Percentiles rank a stretch among this genome's conserved stretches.
phyloP scores from a whole-genome alignment of 1,140 invertebrate species.

The Chionoecetes opilio region DNA sequence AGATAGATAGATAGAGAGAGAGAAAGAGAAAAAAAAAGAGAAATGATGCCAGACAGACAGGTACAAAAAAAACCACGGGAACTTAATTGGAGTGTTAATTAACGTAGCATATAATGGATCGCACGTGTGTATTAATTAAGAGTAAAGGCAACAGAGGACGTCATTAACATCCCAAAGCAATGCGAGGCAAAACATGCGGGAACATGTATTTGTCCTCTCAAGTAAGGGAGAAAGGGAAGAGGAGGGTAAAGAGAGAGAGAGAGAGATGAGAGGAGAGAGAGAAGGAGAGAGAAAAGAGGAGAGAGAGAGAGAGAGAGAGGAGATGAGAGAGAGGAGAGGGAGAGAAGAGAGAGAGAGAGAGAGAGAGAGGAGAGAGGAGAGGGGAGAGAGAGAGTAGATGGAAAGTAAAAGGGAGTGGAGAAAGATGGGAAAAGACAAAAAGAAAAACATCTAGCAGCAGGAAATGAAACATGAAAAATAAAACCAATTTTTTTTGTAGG shows the following conservation, averaged over 20 bases:
- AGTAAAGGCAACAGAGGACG: no score
- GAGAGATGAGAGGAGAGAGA: background rate
- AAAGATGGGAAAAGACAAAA: background rate
- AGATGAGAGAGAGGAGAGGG: background rate
- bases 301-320: background rate
- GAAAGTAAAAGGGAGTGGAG: no score
- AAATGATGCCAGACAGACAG: no score
- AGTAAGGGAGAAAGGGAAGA: background rate
- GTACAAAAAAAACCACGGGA: no score
- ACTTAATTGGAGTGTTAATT: no score
- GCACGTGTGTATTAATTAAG: no score
- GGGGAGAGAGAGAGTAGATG: background rate
- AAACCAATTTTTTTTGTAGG: no score
- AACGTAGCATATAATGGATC: no score
- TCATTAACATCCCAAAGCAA: no score
- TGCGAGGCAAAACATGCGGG: background rate
- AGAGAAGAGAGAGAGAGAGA: conserved; percentile 44
- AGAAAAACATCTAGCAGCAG: background rate
- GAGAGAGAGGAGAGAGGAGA: conserved; percentile 39
- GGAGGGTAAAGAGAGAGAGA: background rate
- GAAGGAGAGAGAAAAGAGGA: no score
- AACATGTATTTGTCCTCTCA: no score
- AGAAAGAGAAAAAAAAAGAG: background rate
- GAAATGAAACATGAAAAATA: background rate
- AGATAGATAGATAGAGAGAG: background rate